These are phyloP conservation scores for Lordiphosa clarofinis DNA, from an alignment of 1,140 invertebrate species.

Conservation along the genomic window DNA sequence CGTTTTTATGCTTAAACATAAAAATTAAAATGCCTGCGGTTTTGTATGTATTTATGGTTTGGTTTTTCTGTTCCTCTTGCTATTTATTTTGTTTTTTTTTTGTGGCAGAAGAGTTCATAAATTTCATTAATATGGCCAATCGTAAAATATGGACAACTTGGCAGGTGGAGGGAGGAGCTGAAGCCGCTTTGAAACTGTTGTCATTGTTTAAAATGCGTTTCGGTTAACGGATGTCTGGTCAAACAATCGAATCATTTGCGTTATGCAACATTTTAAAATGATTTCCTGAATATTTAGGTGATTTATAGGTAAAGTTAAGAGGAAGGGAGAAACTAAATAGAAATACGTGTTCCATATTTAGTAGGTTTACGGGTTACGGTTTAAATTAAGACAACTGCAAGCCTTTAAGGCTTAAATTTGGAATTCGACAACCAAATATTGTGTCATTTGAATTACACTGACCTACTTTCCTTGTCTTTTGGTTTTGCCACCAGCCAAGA, in stretches of 20 bases:
- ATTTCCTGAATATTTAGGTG: constrained; percentile 1
- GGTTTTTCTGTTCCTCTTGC: constrained; percentile 1
- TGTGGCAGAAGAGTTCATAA: constrained; percentile 18
- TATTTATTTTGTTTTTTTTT: not conserved
- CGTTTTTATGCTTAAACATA: constrained; percentile 30
- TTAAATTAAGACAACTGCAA: no score
- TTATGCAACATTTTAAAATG: constrained; percentile 10
- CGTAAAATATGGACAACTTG: constrained; percentile 31
- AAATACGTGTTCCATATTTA: not conserved
- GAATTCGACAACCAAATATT: no score
- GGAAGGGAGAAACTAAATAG: not conserved
- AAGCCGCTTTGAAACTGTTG: constrained; percentile 5
- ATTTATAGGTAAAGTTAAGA: not conserved
- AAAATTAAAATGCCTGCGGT: constrained; percentile 48
- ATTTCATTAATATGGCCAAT: constrained; percentile 43
- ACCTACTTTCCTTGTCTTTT: no score
- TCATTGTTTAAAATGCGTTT: constrained; percentile 5
- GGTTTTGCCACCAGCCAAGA: no score
- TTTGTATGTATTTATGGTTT: constrained; percentile 18
- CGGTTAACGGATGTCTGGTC: constrained; percentile 7
- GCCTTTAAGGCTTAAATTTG: no score
- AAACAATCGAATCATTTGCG: constrained; percentile 6
- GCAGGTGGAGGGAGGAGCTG: not conserved
- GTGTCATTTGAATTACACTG: no score
- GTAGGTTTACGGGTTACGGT: no score